Percentiles rank a stretch among this genome's conserved stretches.
These are phyloP conservation scores for Rhabdomys dilectus DNA, from an alignment of 2,113 vertebrate genomes.

Conservation along the genomic window DNA sequence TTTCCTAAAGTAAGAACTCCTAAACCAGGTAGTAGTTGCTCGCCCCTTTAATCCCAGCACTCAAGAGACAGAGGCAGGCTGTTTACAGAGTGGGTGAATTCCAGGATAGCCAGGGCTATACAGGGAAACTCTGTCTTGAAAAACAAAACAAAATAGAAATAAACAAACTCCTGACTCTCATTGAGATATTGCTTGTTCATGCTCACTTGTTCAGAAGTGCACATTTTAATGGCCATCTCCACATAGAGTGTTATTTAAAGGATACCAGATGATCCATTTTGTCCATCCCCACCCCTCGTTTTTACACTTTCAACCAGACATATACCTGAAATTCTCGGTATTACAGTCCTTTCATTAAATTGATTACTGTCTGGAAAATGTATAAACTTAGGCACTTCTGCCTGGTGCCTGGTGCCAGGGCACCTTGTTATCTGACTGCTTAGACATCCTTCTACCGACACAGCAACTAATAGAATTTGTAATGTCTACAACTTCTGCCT, in stretches of 20 bases:
- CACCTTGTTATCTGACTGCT: not conserved
- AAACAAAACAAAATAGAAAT: not conserved
- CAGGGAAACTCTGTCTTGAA: not conserved
- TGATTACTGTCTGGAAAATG: not conserved
- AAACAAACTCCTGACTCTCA: not conserved
- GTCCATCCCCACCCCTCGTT: not conserved
- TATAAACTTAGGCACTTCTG: not conserved
- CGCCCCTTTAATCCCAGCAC: not conserved
- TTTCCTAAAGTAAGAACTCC: not conserved
- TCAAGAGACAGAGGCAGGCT: not conserved
- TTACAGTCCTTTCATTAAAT: constrained; percentile 15
- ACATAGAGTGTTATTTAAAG: not conserved
- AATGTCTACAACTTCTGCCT: not conserved
- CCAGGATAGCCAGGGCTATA: not conserved
- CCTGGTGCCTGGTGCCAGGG: not conserved
- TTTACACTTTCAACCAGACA: not conserved
- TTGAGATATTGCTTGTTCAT: not conserved
- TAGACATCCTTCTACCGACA: not conserved
- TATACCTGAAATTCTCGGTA: not conserved
- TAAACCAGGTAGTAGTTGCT: too few species aligned
- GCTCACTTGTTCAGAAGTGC: constrained; percentile 17
- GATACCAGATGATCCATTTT: not conserved
- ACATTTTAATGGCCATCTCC: not conserved
- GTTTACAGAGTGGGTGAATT: not conserved
- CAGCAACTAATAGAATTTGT: not conserved